phyloP scores from a whole-genome alignment of 2,888 invertebrate species.

The Platycheirus rosarum region DNA sequence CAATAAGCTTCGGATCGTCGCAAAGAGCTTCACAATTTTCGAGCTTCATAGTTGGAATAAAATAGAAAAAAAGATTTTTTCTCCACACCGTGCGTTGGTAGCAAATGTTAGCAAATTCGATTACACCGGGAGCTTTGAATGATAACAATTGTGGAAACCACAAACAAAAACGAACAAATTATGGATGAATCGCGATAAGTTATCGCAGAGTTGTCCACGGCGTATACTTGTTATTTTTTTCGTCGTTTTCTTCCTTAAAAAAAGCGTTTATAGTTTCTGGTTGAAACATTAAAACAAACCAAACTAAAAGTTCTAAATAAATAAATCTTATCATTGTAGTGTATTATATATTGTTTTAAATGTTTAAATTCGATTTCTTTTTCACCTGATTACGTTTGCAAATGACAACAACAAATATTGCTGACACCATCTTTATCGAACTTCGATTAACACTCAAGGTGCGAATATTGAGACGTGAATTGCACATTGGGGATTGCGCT shows the following conservation, averaged over 20 bases:
- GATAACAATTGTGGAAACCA: conserved; percentile 22
- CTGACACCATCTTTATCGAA: conserved; percentile 44
- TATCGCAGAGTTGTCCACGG: conserved; percentile 52
- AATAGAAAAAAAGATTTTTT: background rate
- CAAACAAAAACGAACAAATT: conserved; percentile 7
- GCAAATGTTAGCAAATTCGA: background rate
- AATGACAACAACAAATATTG: conserved; percentile 18
- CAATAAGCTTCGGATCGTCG: background rate
- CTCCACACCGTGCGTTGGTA: background rate
- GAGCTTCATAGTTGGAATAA: background rate
- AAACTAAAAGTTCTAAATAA: too few species aligned
- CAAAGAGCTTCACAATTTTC: background rate
- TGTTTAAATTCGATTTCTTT: conserved; percentile 57
- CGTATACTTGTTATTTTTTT: conserved; percentile 56
- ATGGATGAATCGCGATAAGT: conserved; percentile 57
- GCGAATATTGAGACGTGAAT: conserved; percentile 69
- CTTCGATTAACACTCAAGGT: conserved; percentile 68
- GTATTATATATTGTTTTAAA: conserved; percentile 31
- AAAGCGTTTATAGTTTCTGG: too few species aligned
- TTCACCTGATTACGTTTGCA: conserved; percentile 44
- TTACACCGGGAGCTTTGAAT: conserved; percentile 22
- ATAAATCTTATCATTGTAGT: background rate
- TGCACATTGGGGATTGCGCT: conserved; percentile 65
- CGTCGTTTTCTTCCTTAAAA: too few species aligned
- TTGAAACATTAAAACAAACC: too few species aligned